Evolutionary conservation across 30 jellyfish, hydroid and myxozoan species (phyloP).

Genomic region (Morbakka virulenta): DNA sequence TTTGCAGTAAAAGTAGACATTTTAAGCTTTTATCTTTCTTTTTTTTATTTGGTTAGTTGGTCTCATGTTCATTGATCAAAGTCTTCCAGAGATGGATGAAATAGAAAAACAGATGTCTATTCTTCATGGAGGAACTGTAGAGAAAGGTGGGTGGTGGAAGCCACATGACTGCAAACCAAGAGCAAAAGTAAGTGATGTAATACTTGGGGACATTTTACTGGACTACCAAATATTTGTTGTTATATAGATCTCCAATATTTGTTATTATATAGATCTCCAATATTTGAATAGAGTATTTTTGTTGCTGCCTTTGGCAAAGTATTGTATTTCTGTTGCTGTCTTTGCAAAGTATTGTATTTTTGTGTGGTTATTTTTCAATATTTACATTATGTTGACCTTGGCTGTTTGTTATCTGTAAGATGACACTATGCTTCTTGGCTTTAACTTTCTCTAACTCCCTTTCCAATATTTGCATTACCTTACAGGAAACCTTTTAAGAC

Average conservation of each 20-base stretch:
- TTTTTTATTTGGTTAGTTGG: slow-evolving; percentile 57
- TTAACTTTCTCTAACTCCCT: too few relatives aligned
- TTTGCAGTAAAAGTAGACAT: slow-evolving; percentile 5
- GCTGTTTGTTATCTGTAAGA: too few relatives aligned
- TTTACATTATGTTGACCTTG: too few relatives aligned
- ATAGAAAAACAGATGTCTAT: slow-evolving; percentile 51
- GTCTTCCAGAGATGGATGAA: slow-evolving; percentile 68
- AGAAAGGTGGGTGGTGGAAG: slow-evolving; percentile 65
- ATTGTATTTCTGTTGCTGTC: too few relatives aligned
- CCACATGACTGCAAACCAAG: slow-evolving; percentile 48
- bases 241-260: slow-evolving; percentile 41
- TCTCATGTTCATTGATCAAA: slow-evolving; percentile 67
- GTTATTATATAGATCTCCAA: not conserved
- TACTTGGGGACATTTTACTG: too few relatives aligned
- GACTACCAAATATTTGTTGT: slow-evolving; percentile 73
- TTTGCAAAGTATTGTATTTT: too few relatives aligned
- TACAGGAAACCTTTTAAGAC: too few relatives aligned
- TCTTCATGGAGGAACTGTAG: slow-evolving; percentile 53
- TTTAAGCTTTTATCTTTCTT: not conserved
- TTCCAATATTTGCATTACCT: too few relatives aligned
- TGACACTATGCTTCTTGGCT: too few relatives aligned
- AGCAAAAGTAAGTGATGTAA: slow-evolving; percentile 53
- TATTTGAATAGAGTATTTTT: too few relatives aligned
- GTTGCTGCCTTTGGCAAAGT: too few relatives aligned
- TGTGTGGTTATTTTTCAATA: too few relatives aligned